A percentile compares a stretch with the other conserved stretches of the same genome.
Conservation (phyloP, 2,113 vertebrate genomes). For the Arenaria interpres region DNA sequence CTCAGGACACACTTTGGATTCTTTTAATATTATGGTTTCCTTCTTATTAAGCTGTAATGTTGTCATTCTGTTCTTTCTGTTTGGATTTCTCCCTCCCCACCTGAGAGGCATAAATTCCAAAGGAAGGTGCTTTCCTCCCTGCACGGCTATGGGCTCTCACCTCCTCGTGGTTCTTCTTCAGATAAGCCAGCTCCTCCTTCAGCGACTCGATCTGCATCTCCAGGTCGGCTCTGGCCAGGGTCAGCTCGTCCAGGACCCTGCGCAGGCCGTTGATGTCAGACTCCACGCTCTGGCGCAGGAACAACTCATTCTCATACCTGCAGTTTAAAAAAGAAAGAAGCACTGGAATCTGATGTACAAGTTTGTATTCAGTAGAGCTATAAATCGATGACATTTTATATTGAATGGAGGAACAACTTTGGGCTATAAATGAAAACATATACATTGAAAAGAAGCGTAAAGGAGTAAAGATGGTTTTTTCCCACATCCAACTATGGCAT, state of each 20-base stretch:
- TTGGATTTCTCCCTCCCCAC: not conserved
- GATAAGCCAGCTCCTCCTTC: conserved; percentile 91
- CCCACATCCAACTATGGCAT: not conserved
- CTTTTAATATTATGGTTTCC: not conserved
- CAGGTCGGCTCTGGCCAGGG: conserved; percentile 73
- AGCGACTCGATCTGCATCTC: conserved; percentile 83
- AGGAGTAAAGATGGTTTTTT: not conserved
- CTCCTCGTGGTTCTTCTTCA: conserved; percentile 97
- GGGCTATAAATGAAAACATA: not conserved
- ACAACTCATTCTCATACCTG: conserved; percentile 79
- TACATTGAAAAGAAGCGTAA: not conserved
- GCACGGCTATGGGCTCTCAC: conserved; percentile 65
- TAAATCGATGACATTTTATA: not conserved
- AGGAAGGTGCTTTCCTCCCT: not conserved
- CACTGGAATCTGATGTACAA: rapidly evolving
- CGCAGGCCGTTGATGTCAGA: conserved; percentile 78
- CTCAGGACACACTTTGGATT: not conserved
- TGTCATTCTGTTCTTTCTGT: not conserved
- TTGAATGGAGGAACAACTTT: not conserved
- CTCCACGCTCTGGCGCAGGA: conserved; percentile 76
- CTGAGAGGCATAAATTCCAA: not conserved
- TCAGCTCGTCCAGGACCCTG: conserved; percentile 79
- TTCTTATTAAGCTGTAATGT: not conserved
- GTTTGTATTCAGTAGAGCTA: not conserved
- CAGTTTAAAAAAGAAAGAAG: not conserved